These are phyloP conservation scores for Lithobius niger DNA, from an alignment of 1,140 invertebrate genomes.

Conservation along the genomic window DNA sequence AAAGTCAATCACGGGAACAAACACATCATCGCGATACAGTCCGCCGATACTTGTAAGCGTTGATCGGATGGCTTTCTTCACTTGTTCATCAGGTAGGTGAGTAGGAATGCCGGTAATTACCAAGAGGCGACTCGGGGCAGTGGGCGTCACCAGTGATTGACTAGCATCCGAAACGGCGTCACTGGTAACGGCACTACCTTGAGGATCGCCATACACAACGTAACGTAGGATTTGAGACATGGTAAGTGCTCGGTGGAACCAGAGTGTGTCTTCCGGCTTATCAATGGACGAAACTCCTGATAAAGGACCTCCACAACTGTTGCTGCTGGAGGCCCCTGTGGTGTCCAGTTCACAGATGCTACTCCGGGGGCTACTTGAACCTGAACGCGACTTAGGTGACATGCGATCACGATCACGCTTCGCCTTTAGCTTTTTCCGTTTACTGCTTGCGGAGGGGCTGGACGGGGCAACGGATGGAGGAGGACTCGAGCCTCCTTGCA, in stretches of 20 bases:
- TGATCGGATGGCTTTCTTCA: conserved; percentile 22
- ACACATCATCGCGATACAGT: conserved; percentile 18
- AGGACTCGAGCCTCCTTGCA: neutral
- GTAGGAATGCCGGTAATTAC: conserved; percentile 28
- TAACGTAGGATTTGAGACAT: conserved; percentile 27
- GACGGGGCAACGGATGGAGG: neutral
- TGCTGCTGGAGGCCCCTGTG: neutral
- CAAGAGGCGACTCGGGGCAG: conserved; percentile 25
- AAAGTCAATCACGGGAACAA: conserved; percentile 5
- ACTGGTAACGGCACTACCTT: conserved; percentile 21
- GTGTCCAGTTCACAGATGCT: conserved; percentile 1
- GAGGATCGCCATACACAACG: conserved; percentile 24
- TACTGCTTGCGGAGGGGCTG: conserved; percentile 20
- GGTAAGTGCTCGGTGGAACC: conserved; percentile 28
- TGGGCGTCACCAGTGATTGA: conserved; percentile 20
- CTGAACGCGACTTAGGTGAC: conserved; percentile 6
- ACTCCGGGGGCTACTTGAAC: conserved; percentile 10
- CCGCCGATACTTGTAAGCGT: conserved; percentile 26
- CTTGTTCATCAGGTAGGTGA: conserved; percentile 17
- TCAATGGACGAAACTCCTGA: neutral
- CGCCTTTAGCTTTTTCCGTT: conserved; percentile 30
- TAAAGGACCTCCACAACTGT: neutral
- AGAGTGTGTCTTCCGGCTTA: conserved; percentile 29
- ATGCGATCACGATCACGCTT: conserved; percentile 24
- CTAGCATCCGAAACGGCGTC: conserved; percentile 26